Evolutionary conservation across 2,113 vertebrate species (phyloP).

Genomic region (Xiphorhynchus elegans): DNA sequence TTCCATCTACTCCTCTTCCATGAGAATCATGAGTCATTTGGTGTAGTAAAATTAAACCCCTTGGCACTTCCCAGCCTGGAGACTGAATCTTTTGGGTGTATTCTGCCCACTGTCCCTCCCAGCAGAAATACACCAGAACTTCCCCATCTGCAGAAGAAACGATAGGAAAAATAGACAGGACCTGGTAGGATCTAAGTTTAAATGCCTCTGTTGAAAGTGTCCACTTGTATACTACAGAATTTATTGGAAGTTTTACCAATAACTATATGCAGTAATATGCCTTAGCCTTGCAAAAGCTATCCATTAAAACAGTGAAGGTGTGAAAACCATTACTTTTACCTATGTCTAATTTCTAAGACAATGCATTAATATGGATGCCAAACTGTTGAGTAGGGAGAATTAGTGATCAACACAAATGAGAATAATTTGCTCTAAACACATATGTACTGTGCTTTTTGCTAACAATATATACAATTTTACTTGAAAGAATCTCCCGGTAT

Average conservation of each 20-base stretch:
- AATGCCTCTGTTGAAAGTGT: background rate
- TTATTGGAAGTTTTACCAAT: background rate
- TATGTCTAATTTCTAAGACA: background rate
- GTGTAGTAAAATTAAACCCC: background rate
- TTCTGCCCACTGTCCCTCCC: background rate
- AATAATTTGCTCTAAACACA: background rate
- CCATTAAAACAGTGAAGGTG: background rate
- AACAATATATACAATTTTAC: background rate
- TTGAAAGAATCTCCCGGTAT: background rate
- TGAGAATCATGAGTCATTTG: accelerated
- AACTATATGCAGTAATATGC: background rate
- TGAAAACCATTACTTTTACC: background rate
- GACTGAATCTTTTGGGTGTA: background rate
- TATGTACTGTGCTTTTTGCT: background rate
- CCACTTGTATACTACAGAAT: background rate
- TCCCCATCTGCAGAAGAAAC: background rate
- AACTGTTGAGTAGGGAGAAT: background rate
- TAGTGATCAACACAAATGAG: background rate
- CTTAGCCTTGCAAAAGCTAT: background rate
- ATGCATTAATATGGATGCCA: background rate
- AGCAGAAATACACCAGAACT: background rate
- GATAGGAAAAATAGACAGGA: background rate
- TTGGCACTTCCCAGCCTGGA: background rate
- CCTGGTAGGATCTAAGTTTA: background rate
- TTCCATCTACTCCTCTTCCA: background rate